These are phyloP conservation scores for Diplogasteroides magnus DNA, from an alignment of 1,140 invertebrate species.

Conservation along the genomic window DNA sequence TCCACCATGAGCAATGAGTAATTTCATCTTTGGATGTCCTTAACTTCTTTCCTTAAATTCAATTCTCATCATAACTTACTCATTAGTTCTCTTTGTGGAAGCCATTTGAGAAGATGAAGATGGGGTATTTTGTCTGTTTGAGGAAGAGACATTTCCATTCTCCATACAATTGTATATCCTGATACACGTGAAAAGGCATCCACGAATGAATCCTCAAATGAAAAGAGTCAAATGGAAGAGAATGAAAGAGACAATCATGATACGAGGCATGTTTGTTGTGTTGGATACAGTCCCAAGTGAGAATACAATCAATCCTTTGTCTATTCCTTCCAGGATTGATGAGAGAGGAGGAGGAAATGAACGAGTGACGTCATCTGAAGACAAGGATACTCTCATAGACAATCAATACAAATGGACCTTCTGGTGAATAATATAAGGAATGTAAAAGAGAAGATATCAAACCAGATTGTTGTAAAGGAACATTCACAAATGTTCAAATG, in stretches of 20 bases:
- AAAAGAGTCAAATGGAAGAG: too few relatives aligned
- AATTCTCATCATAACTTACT: conserved; percentile 30
- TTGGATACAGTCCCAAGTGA: conserved; percentile 55
- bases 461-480: too few relatives aligned
- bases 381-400: too few relatives aligned
- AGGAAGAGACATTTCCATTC: conserved; percentile 43
- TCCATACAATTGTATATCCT: conserved; percentile 47
- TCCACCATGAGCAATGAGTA: conserved; percentile 53
- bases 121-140: conserved; percentile 35
- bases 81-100: conserved; percentile 55
- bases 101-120: conserved; percentile 50
- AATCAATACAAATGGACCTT: too few relatives aligned
- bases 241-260: conserved; percentile 46
- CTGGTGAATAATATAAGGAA: too few relatives aligned
- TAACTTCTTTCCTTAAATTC: conserved; percentile 13
- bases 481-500: too few relatives aligned
- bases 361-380: too few relatives aligned
- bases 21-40: conserved; percentile 46
- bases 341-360: conserved; percentile 29
- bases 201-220: conserved; percentile 43
- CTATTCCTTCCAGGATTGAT: conserved; percentile 24
- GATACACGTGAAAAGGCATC: conserved; percentile 47
- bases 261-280: conserved; percentile 51
- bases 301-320: conserved; percentile 51
- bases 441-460: background rate